Evolutionary conservation across 2,113 vertebrate species (phyloP).

Genomic region (Semnornis frantzii): DNA sequence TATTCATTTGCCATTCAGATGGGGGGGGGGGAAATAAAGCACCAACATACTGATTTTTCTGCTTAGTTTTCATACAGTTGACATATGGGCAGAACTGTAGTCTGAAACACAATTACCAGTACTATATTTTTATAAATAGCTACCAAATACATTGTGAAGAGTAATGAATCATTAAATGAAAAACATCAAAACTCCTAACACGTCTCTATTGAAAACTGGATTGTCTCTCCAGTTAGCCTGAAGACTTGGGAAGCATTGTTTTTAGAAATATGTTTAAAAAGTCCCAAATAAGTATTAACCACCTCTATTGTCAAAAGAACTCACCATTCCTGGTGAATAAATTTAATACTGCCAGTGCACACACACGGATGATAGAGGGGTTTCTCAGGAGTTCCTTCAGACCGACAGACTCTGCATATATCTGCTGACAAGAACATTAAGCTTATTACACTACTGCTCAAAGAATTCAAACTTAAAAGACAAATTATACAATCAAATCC

Average conservation of each 20-base stretch:
- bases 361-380: slow-evolving; percentile 98
- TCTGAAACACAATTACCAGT: not conserved
- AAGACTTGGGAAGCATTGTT: not conserved
- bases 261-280: not conserved
- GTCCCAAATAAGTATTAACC: not conserved
- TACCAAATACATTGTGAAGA: not conserved
- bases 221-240: not conserved
- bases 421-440: slow-evolving; percentile 79
- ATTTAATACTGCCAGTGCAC: slow-evolving; percentile 99
- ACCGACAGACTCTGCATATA: slow-evolving; percentile 98
- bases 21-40: not conserved
- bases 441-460: not conserved
- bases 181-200: not conserved
- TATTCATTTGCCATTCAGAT: not conserved
- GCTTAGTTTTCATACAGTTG: not conserved
- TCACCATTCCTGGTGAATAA: slow-evolving; percentile 99
- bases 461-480: not conserved
- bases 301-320: slow-evolving; percentile 56
- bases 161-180: not conserved
- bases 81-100: not conserved
- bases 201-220: rapidly evolving
- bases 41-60: not conserved
- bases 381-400: slow-evolving; percentile 96
- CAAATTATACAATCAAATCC: not conserved
- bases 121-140: not conserved